Evolutionary conservation across 2,797 vertebrate genomes (phyloP), one percentile per base, ranked within the genome.

Genomic region (Silurus aristotelis): DNA sequence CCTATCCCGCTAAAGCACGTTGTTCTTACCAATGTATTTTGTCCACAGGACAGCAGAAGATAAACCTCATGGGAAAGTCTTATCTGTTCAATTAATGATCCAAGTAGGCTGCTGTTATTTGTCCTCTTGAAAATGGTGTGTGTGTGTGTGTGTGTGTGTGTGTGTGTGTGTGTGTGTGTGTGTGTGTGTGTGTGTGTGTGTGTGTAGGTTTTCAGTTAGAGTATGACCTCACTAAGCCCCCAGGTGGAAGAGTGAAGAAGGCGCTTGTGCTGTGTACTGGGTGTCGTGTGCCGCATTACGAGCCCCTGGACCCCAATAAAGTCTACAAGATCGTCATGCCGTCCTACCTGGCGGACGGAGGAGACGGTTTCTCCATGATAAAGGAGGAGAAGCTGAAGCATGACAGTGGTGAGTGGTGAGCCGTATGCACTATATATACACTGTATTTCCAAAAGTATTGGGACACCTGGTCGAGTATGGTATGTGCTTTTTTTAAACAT

Each of bases 291-390:
- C 98, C 98, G 1, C 73, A 0, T 17, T 98, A 97, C 0, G 84
- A 95, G 61, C 92, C 96, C 0, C 92, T 99, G 1, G 64, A 92
- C 86, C 91, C 92, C n/a, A 87, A 94, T 22, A 55, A 77, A 70
- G 80, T 91, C 0, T 99, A 99, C 75, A 96, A 92, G 0, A 92
- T 99, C 84, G 93, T 94, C 82, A 89, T 98, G 86, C 95, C 97
- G 0, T 96, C 92, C 78, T 99, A 96, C 78, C 80, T 98, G 70
- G 93, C 92, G 76, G 91, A 3, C 0, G 98, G 98, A 0, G 97
- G 98, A 67, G 98, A 99, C 58, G 95, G 94, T 1, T 99, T 93
- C 90, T 46, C 80, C 2, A 95, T 99, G 96, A 95, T 99, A 86
- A 91, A 89, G 61, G 80, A 96, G 0, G 94, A 96, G 89, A 91